Evolutionary conservation across 2,113 vertebrate genomes (phyloP).

Genomic region (Proteles cristata): DNA sequence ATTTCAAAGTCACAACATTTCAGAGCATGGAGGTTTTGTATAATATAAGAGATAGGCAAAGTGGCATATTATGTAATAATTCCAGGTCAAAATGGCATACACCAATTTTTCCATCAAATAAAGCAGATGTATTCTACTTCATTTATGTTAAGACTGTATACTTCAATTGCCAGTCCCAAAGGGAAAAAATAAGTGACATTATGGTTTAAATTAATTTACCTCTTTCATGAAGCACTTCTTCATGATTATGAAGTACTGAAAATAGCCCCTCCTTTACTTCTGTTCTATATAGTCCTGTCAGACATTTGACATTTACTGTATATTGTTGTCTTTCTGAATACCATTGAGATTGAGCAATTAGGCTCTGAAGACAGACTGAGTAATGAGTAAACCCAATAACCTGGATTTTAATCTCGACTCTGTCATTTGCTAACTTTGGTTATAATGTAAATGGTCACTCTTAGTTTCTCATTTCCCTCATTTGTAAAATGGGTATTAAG

Average conservation of each 20-base stretch:
- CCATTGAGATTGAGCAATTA: not conserved
- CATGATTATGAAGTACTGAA: constrained; percentile 1
- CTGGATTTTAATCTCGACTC: not conserved
- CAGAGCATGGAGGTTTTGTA: not conserved
- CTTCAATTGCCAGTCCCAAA: not conserved
- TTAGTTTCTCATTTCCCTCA: not conserved
- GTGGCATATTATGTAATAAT: not conserved
- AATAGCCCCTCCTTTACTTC: constrained; percentile 10
- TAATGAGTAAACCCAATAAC: not conserved
- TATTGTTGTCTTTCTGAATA: not conserved
- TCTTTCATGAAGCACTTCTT: constrained; percentile 5
- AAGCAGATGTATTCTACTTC: not conserved
- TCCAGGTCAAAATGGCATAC: not conserved
- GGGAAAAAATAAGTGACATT: not conserved
- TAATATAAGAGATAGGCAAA: constrained; percentile 4
- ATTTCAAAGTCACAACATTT: not conserved
- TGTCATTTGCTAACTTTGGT: constrained; percentile 9
- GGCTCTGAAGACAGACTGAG: not conserved
- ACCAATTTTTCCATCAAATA: not conserved
- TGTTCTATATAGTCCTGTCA: not conserved
- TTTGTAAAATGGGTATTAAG: constrained; percentile 15
- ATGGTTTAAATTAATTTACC: not conserved
- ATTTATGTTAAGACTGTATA: not conserved
- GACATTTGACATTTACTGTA: not conserved
- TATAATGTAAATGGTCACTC: not conserved